Base-by-base conservation (phyloP, 2,797 vertebrate species). In the Falco columbarius region DNA sequence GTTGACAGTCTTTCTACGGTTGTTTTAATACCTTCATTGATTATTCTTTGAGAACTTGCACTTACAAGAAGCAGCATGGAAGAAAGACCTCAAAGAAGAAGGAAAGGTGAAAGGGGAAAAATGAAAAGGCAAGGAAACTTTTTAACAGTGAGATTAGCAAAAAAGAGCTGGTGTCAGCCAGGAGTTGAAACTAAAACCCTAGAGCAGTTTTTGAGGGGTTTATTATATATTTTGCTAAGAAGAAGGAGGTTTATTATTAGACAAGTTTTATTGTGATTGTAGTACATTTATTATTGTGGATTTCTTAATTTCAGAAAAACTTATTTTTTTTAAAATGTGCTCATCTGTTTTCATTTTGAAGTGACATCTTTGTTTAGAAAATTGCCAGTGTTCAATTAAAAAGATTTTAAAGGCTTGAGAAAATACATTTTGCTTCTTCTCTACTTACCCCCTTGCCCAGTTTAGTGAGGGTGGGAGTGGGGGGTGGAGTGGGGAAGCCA, bases 361-460 rank as follows among this genome's bases (percentile, higher is more conserved):
- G 58, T 86, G 49, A 83, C 56, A 94, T 17, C 51, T 93, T 83
- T 86, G 36, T 89, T 96, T 90, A 81, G 30, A 82, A 96, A 96
- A 82, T 86, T 63, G 34, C 56, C 56, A 83, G 10, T 13, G 20
- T 84, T 74, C 54, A 90, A 84, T 86, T 72, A 42, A 92, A 77
- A 82, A 72, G 27, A 61, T 61, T 83, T 90, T 62, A 82, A 90
- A 82, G 21, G 27, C 59, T 72, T 79, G 23, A 92, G 52, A 42
- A 93, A 74, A 89, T 61, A 81, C 9, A 36, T 79, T 83, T 81
- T 90, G 12, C 40, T 76, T 70, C 30, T 91, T 82, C 4, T 6
- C 21, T 56, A 11, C 26, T 4, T 34, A 10, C 29, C 10, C 85
- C 12, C 20, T 42, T 15, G 9, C 14, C 52, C 6, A 73, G 36